A percentile compares a stretch with the other conserved stretches of the same genome.
These are phyloP conservation scores for Diabrotica balteata DNA, from an alignment of 2,888 invertebrate genomes.

Conservation along the genomic window DNA sequence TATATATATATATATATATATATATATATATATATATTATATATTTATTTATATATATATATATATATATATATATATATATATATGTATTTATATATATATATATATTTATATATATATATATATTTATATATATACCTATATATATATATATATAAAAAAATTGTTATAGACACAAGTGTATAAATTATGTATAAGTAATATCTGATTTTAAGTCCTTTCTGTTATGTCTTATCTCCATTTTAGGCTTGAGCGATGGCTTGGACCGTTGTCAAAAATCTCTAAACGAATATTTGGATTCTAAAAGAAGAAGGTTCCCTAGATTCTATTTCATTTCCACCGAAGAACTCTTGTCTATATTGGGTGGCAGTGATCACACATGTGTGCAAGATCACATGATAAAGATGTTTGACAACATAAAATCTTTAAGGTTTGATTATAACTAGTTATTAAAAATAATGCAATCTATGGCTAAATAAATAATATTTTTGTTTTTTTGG, in stretches of 20 bases:
- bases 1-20: too few relatives aligned
- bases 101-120: too few relatives aligned
- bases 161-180: too few relatives aligned
- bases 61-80: too few relatives aligned
- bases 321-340: slow-evolving; percentile 94
- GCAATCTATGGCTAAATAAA: too few relatives aligned
- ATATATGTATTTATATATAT: too few relatives aligned
- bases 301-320: slow-evolving; percentile 87
- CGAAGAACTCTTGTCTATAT: slow-evolving; percentile 86
- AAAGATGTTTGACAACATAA: slow-evolving; percentile 95
- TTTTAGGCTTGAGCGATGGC: slow-evolving; percentile 73
- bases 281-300: slow-evolving; percentile 86
- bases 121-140: too few relatives aligned
- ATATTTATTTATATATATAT: too few relatives aligned
- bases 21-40: too few relatives aligned
- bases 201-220: neutral
- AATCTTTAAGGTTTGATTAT: slow-evolving; percentile 65
- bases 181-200: too few relatives aligned
- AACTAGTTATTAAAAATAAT: too few relatives aligned
- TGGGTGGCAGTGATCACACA: slow-evolving; percentile 83
- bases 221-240: slow-evolving; percentile 49
- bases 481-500: neutral
- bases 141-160: too few relatives aligned
- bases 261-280: slow-evolving; percentile 92
- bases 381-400: slow-evolving; percentile 93